Evolutionary conservation across 2,888 invertebrate species (phyloP), one percentile per base, ranked within the genome.

Genomic region (Fragum whitleyi): DNA sequence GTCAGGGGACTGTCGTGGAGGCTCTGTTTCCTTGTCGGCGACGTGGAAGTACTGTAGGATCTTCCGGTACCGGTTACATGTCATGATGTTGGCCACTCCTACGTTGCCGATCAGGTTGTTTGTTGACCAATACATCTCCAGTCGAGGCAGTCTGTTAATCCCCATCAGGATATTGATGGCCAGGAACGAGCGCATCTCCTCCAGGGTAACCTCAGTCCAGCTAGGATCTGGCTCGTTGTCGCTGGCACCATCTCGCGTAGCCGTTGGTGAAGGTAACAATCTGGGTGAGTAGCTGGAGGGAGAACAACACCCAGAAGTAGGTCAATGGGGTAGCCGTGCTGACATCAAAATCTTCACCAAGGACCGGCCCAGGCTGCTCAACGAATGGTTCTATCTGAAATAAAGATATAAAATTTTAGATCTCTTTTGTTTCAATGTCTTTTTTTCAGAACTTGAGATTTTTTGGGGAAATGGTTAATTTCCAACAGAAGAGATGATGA

Each of bases 131-230:
- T 77, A 75, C 72, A 79, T 74, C 6, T 61, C 67, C 0, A 29
- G 32, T n/a, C 70, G 23, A 0, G 83, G 79, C 47, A 79, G 70
- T 9, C 36, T 16, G 26, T 51, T 39, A 0, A 83, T 62, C 2
- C 83, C 79, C 83, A 83, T 83, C 9, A 73, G 59, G 14, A 82
- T 62, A 57, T 73, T 70, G 19, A 83, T 29, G 1, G 69, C 74
- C 23, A 79, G 57, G 47, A 76, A 82, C 0, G 81, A 72, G 5
- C 36, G 23, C 57, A 68, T 75, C 21, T 69, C 69, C 0, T 32
- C n/a, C 9, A 21, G 2, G 21, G 62, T 62, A 2, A 32, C n/a
- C 11, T 36, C 7, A 3, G 32, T 5, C 32, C 32, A 32, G 2
- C 74, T 74, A 26, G 42, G 55, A n/a, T 55, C 57, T 29, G 19